phyloP scores from a whole-genome alignment of 2,888 invertebrate genomes.

The Thyatira batis region DNA sequence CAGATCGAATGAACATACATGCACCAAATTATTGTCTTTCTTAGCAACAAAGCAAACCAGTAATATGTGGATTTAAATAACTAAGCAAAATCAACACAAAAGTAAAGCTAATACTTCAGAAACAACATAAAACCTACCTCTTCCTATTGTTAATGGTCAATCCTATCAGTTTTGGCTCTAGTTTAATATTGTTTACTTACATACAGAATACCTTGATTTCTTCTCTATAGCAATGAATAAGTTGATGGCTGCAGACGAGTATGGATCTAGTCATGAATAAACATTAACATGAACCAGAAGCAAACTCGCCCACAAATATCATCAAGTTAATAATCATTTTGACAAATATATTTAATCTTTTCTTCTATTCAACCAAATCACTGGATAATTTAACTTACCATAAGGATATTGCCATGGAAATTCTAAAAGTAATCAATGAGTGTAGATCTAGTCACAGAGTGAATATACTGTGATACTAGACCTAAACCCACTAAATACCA shows the following conservation, averaged over 20 bases:
- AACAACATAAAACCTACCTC: no score
- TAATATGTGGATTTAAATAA: no score
- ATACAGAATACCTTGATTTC: neutral
- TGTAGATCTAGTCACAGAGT: conserved; percentile 93
- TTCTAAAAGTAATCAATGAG: conserved; percentile 86
- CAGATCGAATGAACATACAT: no score
- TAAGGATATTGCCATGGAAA: conserved; percentile 1
- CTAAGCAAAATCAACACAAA: no score
- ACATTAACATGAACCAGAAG: conserved; percentile 87
- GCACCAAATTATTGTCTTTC: no score
- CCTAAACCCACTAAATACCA: conserved; percentile 85
- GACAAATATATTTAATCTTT: neutral
- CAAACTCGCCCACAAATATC: conserved; percentile 90
- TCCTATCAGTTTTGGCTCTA: no score
- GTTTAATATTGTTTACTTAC: no score
- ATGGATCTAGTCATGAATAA: conserved; percentile 92
- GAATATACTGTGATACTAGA: conserved; percentile 84
- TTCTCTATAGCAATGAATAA: conserved; percentile 14
- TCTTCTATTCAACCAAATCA: neutral
- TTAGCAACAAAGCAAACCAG: no score
- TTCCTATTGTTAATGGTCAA: no score
- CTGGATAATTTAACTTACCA: neutral
- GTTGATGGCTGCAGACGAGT: conserved; percentile 90
- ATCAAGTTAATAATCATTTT: conserved; percentile 64
- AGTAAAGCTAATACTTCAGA: no score